Conservation (phyloP, 2,888 invertebrate genomes). For the Conomelus anceps region DNA sequence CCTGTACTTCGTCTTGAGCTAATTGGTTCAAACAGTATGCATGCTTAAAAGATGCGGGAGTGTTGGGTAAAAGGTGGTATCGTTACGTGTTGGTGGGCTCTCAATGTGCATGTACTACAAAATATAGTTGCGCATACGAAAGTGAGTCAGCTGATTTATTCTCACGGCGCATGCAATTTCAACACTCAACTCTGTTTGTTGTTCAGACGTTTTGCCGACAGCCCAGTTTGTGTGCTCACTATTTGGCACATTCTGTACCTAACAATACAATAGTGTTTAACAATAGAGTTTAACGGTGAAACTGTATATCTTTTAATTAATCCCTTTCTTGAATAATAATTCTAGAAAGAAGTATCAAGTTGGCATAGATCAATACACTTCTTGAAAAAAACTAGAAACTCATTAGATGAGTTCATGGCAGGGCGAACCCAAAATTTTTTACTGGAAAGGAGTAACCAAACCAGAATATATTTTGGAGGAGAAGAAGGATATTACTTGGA, state of each 20-base stretch:
- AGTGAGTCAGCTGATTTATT: background rate
- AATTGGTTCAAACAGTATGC: background rate
- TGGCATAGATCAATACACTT: no score
- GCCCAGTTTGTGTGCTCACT: background rate
- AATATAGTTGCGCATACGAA: background rate
- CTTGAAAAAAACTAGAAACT: no score
- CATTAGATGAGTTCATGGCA: no score
- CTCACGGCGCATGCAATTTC: background rate
- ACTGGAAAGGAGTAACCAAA: no score
- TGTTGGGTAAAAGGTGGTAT: background rate
- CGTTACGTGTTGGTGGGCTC: background rate
- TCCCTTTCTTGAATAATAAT: no score
- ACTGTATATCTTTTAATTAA: no score
- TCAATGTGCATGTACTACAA: background rate
- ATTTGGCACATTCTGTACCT: background rate
- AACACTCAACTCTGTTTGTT: background rate
- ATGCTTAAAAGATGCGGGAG: background rate
- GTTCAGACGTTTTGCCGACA: background rate
- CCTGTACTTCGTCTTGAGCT: background rate
- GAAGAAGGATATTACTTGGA: no score
- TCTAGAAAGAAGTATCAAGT: no score
- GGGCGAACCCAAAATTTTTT: no score
- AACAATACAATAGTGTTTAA: background rate
- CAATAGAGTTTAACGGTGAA: no score
- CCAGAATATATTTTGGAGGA: no score